A percentile compares a stretch with the other conserved stretches of the same genome.
Conservation (phyloP, 2,113 vertebrate genomes). For the Elgaria multicarinata region DNA sequence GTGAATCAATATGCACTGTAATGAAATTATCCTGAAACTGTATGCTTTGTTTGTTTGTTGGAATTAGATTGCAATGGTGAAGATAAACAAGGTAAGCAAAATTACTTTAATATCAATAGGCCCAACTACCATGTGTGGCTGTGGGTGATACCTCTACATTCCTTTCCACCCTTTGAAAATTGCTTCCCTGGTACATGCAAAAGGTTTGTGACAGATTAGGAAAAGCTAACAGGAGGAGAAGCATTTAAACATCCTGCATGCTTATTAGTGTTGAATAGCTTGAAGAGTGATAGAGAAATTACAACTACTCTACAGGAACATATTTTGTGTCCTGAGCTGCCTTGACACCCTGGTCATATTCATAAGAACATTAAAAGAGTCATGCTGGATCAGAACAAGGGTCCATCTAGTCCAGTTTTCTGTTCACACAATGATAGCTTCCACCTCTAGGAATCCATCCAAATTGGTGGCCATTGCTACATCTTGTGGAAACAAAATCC, state of each 20-base stretch:
- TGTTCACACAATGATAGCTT: too few relatives aligned
- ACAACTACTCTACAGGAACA: neutral
- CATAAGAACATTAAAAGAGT: too few relatives aligned
- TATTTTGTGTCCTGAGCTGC: neutral
- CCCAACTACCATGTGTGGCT: neutral
- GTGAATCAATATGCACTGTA: conserved; percentile 56
- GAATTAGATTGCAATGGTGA: conserved; percentile 25
- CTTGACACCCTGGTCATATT: neutral
- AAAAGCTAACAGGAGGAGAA: neutral
- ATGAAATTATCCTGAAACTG: conserved; percentile 59
- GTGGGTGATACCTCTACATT: neutral
- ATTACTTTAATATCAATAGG: neutral
- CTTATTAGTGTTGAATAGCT: neutral
- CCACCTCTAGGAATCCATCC: too few relatives aligned
- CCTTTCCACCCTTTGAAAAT: neutral
- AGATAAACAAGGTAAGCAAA: conserved; percentile 44
- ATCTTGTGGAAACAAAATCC: too few relatives aligned
- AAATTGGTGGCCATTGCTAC: too few relatives aligned
- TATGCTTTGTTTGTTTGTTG: conserved; percentile 3
- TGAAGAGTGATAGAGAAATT: neutral
- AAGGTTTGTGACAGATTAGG: neutral
- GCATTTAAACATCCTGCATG: neutral
- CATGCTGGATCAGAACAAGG: too few relatives aligned
- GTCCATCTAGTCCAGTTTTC: too few relatives aligned
- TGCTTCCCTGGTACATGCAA: neutral